Evolutionary conservation across 1,140 invertebrate species (phyloP).

Genomic region (Chrysoperla carnea): DNA sequence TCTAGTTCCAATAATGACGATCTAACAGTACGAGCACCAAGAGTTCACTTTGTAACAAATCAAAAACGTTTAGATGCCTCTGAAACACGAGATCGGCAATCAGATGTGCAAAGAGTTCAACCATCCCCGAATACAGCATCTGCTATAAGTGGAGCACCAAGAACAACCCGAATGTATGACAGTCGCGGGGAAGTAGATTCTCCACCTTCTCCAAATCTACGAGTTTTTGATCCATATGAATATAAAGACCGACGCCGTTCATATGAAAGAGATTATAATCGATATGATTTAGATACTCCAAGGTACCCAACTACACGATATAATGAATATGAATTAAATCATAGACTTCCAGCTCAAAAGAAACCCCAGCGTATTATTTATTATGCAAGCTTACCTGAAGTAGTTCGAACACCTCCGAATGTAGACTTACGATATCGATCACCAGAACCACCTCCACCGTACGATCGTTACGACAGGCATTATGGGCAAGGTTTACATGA

Average conservation of each 20-base stretch:
- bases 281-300: not conserved
- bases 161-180: not conserved
- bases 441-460: not conserved
- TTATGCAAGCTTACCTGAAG: constrained; percentile 28
- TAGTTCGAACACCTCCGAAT: constrained; percentile 22
- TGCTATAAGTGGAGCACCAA: too few species aligned
- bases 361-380: constrained; percentile 24
- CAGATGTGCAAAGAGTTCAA: not conserved
- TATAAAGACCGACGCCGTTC: not conserved
- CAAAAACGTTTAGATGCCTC: constrained; percentile 6
- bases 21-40: constrained; percentile 7
- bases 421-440: constrained; percentile 3
- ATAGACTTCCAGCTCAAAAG: constrained; percentile 1
- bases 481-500: constrained; percentile 2
- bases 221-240: constrained; percentile 1
- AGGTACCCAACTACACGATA: constrained; percentile 1
- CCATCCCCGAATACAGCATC: not conserved
- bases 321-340: not conserved
- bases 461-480: not conserved
- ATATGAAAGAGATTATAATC: constrained; percentile 2
- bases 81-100: not conserved
- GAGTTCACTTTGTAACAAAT: constrained; percentile 16
- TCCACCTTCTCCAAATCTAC: constrained; percentile 2
- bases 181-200: not conserved
- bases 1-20: constrained; percentile 5